These are phyloP conservation scores for Prionailurus bengalensis DNA, from an alignment of 2,113 vertebrate genomes.

Conservation along the genomic window DNA sequence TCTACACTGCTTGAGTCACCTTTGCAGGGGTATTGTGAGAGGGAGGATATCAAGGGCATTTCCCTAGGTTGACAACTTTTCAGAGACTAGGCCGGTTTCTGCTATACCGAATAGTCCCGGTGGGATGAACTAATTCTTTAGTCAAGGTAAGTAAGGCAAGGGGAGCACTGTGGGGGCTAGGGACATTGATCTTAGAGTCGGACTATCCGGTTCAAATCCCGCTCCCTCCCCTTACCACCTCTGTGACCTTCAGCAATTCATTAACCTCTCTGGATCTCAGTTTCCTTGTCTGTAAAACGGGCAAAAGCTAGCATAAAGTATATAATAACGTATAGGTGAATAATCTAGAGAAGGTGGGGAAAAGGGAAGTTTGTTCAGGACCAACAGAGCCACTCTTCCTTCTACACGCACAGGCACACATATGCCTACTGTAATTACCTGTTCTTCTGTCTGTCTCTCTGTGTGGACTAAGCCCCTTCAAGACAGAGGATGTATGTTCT, in stretches of 20 bases:
- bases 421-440: not conserved
- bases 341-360: not conserved
- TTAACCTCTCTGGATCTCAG: not conserved
- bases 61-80: not conserved
- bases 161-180: not conserved
- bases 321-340: not conserved
- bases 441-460: not conserved
- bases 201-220: not conserved
- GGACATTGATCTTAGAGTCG: not conserved
- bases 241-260: not conserved
- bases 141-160: no score
- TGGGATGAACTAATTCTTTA: not conserved
- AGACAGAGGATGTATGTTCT: not conserved
- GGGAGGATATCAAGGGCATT: not conserved
- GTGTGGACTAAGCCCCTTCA: not conserved
- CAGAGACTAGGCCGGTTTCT: not conserved
- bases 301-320: not conserved
- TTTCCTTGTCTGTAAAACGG: not conserved
- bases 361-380: not conserved
- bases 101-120: not conserved
- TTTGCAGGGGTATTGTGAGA: no score
- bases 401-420: not conserved
- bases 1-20: rapidly evolving
- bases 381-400: not conserved
- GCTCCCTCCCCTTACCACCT: not conserved